Percentiles rank a stretch among this genome's conserved stretches.
Conservation (phyloP, 2,888 invertebrate genomes). For the Cephus pulcher region DNA sequence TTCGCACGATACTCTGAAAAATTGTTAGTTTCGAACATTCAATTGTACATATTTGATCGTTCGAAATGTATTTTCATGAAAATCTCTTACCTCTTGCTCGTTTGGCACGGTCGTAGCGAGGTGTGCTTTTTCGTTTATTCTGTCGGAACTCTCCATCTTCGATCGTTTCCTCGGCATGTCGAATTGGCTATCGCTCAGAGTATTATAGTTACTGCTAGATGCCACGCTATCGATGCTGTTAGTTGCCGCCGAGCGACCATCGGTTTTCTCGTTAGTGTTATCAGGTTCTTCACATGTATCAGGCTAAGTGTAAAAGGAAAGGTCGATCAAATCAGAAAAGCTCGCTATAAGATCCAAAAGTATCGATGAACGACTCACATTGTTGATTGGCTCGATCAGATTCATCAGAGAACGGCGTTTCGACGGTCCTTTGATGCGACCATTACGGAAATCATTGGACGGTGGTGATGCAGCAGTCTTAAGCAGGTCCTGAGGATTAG, state of each 20-base stretch:
- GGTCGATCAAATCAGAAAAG: no score
- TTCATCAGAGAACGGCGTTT: constrained; percentile 11
- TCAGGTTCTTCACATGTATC: no score
- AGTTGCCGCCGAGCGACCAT: no score
- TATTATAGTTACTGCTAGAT: constrained; percentile 26
- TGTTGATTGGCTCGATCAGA: not conserved
- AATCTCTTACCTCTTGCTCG: no score
- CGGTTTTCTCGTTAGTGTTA: no score
- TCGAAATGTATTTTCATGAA: no score
- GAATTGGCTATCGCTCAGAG: constrained; percentile 39
- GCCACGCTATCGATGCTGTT: not conserved
- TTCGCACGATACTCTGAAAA: no score
- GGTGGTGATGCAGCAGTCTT: constrained; percentile 62
- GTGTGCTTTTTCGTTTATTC: not conserved
- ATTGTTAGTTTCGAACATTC: no score
- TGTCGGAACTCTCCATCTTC: constrained; percentile 46
- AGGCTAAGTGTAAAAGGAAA: no score
- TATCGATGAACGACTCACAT: no score
- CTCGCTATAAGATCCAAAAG: no score
- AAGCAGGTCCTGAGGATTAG: constrained; percentile 59
- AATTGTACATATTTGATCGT: no score
- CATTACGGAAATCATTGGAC: not conserved
- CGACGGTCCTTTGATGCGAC: not conserved
- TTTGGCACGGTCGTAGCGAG: not conserved
- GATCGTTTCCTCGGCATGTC: constrained; percentile 56